These are phyloP conservation scores for Lithophane semibrunnea DNA, from an alignment of 2,888 invertebrate genomes.

Conservation along the genomic window DNA sequence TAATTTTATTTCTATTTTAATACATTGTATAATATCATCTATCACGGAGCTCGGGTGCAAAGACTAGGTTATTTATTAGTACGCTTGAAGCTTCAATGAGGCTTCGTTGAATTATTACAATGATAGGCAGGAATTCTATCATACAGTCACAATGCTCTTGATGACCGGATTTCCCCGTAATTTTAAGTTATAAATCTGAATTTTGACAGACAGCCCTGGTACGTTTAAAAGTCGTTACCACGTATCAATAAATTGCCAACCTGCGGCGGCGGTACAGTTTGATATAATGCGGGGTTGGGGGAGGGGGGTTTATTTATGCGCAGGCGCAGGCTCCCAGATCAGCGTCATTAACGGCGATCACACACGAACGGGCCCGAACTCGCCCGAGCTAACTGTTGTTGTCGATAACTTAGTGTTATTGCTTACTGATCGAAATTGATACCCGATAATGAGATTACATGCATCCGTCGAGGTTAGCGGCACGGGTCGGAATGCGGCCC, in stretches of 20 bases:
- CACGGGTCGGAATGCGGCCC: conserved; percentile 54
- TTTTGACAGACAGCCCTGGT: conserved; percentile 26
- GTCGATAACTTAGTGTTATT: conserved; percentile 62
- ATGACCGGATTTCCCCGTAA: neutral
- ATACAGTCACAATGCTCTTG: neutral
- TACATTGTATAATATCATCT: too few species aligned
- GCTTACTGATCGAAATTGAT: conserved; percentile 51
- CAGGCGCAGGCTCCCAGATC: conserved; percentile 40
- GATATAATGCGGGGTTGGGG: neutral
- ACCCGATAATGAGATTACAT: conserved; percentile 61
- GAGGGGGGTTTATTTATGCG: conserved; percentile 49
- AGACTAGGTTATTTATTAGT: conserved; percentile 3
- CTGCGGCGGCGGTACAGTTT: conserved; percentile 26
- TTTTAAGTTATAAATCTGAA: conserved; percentile 10
- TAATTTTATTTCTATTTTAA: too few species aligned
- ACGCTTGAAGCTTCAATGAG: neutral
- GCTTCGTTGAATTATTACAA: neutral
- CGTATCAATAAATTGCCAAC: conserved; percentile 48
- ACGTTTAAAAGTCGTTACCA: conserved; percentile 45
- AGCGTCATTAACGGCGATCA: conserved; percentile 41
- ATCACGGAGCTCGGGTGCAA: too few species aligned
- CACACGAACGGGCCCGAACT: conserved; percentile 29
- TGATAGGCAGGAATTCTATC: neutral
- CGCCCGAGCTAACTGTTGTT: conserved; percentile 56
- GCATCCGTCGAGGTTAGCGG: conserved; percentile 32